phyloP scores from a whole-genome alignment of 2,113 vertebrate genomes.

The Nesogale talazaci region DNA sequence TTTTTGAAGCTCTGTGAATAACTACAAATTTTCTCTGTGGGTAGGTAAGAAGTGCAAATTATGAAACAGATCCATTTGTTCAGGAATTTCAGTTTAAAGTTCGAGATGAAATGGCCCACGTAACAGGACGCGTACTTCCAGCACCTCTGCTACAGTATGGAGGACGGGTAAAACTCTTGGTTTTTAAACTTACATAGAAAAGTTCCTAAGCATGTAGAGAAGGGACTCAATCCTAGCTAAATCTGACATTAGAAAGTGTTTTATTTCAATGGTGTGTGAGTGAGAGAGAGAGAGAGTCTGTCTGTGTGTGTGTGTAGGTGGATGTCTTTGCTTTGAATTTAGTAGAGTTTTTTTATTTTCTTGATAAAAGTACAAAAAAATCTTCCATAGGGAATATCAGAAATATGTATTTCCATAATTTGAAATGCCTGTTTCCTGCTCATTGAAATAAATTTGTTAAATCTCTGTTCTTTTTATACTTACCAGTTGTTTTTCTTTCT shows the following conservation, averaged over 20 bases:
- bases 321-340: slow-evolving; percentile 25
- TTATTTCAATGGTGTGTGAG: background rate
- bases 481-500: slow-evolving; percentile 51
- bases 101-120: slow-evolving; percentile 98
- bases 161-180: slow-evolving; percentile 92
- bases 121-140: slow-evolving; percentile 97
- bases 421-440: slow-evolving; percentile 27
- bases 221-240: background rate
- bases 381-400: slow-evolving; percentile 1
- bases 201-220: background rate
- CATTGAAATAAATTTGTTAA: slow-evolving; percentile 41
- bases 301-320: slow-evolving; percentile 29
- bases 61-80: slow-evolving; percentile 97
- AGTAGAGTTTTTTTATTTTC: slow-evolving; percentile 8
- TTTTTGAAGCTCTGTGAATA: slow-evolving; percentile 57
- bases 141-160: slow-evolving; percentile 99
- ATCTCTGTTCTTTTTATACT: background rate
- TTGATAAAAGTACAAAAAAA: slow-evolving; percentile 33
- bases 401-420: background rate
- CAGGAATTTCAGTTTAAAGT: slow-evolving; percentile 99
- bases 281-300: too few species aligned
- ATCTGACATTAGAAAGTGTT: slow-evolving; percentile 50
- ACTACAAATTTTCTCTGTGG: slow-evolving; percentile 46
- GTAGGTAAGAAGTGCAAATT: slow-evolving; percentile 99
- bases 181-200: background rate